Evolutionary conservation across 2,888 invertebrate species (phyloP).

Genomic region (Aphodius granarius): DNA sequence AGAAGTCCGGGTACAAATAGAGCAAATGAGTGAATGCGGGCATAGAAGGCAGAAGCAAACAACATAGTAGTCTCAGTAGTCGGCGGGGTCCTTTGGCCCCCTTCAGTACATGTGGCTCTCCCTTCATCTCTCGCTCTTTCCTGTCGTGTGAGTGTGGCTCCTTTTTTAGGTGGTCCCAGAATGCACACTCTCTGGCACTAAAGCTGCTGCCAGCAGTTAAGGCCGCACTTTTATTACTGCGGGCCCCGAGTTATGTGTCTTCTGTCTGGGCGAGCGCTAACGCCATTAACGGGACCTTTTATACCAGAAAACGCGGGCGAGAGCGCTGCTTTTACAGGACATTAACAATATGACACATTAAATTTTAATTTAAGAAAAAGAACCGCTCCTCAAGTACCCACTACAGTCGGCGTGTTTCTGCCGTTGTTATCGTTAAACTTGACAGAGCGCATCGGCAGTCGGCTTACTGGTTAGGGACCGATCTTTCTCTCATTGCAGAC

Average conservation of each 20-base stretch:
- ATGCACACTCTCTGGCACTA: constrained; percentile 33
- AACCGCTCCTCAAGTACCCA: neutral
- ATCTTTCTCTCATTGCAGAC: neutral
- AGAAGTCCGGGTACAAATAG: constrained; percentile 20
- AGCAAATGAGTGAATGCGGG: constrained; percentile 25
- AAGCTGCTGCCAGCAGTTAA: constrained; percentile 38
- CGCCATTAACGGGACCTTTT: constrained; percentile 24
- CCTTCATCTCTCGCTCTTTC: neutral
- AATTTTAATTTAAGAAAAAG: constrained; percentile 25
- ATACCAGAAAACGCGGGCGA: constrained; percentile 17
- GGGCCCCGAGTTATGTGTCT: constrained; percentile 40
- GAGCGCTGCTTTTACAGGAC: constrained; percentile 25
- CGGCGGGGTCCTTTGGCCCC: neutral
- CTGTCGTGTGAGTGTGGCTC: neutral
- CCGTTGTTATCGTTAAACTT: neutral
- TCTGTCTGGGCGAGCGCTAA: constrained; percentile 38
- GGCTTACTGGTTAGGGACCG: too few relatives aligned
- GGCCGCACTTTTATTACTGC: constrained; percentile 40
- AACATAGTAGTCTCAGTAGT: constrained; percentile 31
- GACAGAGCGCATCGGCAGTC: neutral
- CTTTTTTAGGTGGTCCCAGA: constrained; percentile 3
- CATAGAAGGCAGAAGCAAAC: constrained; percentile 24
- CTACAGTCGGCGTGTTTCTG: neutral
- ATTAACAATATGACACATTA: constrained; percentile 27
- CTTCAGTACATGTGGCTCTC: neutral